Evolutionary conservation across 2,113 vertebrate species (phyloP).

Genomic region (Oceanites oceanicus): DNA sequence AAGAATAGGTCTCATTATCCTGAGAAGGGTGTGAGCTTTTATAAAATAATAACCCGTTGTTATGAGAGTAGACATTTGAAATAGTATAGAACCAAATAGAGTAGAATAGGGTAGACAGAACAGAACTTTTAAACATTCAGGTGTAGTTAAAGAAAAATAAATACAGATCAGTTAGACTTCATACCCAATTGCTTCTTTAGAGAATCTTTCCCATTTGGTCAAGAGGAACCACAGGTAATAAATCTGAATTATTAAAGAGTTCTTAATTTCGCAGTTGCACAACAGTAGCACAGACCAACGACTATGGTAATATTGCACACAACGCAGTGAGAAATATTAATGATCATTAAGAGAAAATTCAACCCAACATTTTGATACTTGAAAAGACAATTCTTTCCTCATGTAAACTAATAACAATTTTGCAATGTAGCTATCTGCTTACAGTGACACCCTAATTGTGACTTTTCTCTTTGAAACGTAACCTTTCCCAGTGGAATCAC

Average conservation of each 20-base stretch:
- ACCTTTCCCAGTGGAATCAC: not conserved
- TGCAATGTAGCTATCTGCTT: not conserved
- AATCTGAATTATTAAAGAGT: not conserved
- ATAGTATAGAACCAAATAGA: rapidly evolving
- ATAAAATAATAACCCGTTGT: not conserved
- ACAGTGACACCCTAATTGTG: rapidly evolving
- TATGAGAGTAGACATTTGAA: not conserved
- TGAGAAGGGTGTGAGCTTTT: not conserved
- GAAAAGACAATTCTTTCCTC: not conserved
- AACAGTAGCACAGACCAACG: not conserved
- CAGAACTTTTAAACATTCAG: not conserved
- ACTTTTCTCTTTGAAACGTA: not conserved
- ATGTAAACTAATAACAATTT: not conserved
- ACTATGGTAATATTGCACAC: not conserved
- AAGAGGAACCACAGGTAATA: not conserved
- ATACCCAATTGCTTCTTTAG: not conserved
- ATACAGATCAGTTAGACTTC: not conserved
- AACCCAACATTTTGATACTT: not conserved
- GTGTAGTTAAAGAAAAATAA: not conserved
- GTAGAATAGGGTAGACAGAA: not conserved
- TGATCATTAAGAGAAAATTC: not conserved
- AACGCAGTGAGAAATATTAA: not conserved
- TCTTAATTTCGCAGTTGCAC: not conserved
- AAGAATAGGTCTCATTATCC: not conserved
- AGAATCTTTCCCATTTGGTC: not conserved